Conservation (phyloP, 2,888 invertebrate species). For the Parnassius apollo region DNA sequence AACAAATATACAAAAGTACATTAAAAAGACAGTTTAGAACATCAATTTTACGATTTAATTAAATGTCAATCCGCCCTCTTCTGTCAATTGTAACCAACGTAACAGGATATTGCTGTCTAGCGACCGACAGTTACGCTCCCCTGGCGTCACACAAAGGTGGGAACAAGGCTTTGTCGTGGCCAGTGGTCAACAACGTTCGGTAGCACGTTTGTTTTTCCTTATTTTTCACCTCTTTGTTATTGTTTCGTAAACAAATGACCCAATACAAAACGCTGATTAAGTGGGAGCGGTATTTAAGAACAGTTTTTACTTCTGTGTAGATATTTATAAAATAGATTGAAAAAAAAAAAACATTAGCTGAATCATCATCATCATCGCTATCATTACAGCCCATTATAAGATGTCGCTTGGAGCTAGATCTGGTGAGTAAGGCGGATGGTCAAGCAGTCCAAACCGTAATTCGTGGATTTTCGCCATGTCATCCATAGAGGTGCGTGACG, state of each 20-base stretch:
- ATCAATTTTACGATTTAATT: constrained; percentile 4
- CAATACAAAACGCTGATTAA: constrained; percentile 1
- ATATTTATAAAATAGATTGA: too few relatives aligned
- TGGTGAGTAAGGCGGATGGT: too few relatives aligned
- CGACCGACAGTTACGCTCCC: constrained; percentile 54
- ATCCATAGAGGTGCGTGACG: too few relatives aligned
- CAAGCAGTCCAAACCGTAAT: too few relatives aligned
- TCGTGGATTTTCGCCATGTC: too few relatives aligned
- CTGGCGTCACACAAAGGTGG: constrained; percentile 61
- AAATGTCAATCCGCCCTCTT: constrained; percentile 23
- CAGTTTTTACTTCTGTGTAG: too few relatives aligned
- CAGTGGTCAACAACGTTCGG: constrained; percentile 52
- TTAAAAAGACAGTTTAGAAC: too few relatives aligned
- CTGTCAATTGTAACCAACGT: constrained; percentile 34
- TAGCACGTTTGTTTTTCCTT: constrained; percentile 33
- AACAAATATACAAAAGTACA: too few relatives aligned
- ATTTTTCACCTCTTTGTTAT: constrained; percentile 28
- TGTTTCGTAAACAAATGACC: constrained; percentile 25
- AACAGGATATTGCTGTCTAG: constrained; percentile 70
- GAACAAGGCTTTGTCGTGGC: constrained; percentile 58
- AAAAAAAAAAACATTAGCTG: too few relatives aligned
- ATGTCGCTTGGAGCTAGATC: too few relatives aligned
- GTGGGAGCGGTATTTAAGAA: background rate
- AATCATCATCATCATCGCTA: too few relatives aligned
- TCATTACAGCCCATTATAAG: too few relatives aligned